Conservation (phyloP, 2,113 vertebrate genomes). For the Scytalopus superciliaris region DNA sequence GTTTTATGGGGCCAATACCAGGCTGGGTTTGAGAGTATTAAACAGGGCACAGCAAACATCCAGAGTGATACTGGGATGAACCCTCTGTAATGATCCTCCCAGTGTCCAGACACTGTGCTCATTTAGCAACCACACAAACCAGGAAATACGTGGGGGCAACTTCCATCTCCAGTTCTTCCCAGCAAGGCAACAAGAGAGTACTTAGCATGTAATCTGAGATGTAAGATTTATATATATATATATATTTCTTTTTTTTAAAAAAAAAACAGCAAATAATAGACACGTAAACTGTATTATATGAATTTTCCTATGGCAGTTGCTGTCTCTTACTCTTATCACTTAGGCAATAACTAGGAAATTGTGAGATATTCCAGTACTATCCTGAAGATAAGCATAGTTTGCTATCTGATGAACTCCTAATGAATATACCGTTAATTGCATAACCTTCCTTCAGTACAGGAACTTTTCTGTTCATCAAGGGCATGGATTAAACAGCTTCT, state of each 20-base stretch:
- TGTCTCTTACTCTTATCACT: background rate
- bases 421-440: slow-evolving; percentile 72
- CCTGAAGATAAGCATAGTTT: slow-evolving; percentile 2
- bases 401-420: slow-evolving; percentile 60
- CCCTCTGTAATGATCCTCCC: background rate
- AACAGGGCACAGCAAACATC: background rate
- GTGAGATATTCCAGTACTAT: background rate
- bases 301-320: background rate
- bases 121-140: background rate
- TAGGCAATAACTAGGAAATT: background rate
- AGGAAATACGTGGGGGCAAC: background rate
- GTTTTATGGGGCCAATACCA: background rate
- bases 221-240: background rate
- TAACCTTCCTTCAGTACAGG: slow-evolving; percentile 64
- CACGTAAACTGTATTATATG: background rate
- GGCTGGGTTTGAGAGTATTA: background rate
- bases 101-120: background rate
- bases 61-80: background rate
- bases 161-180: background rate
- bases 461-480: slow-evolving; percentile 69
- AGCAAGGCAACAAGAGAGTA: background rate
- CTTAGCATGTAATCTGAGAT: background rate
- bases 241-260: too few species aligned
- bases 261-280: background rate
- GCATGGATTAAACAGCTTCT: slow-evolving; percentile 71